Percentiles rank a stretch among this genome's conserved stretches.
These are phyloP conservation scores for Falco cherrug DNA, from an alignment of 2,797 vertebrate genomes.

Conservation along the genomic window DNA sequence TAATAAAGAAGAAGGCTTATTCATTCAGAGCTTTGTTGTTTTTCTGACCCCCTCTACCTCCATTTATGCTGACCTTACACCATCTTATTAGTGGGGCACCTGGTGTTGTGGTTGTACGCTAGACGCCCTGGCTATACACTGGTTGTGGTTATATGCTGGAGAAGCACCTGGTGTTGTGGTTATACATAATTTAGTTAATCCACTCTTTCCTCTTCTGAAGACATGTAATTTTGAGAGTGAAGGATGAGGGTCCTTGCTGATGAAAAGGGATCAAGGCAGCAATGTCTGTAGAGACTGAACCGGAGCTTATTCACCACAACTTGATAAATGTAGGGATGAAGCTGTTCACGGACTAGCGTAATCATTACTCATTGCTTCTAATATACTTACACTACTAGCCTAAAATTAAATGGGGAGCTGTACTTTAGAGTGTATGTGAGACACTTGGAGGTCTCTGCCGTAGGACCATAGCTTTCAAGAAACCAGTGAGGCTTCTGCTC, in stretches of 20 bases:
- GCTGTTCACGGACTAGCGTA: neutral
- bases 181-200: neutral
- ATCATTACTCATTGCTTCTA: neutral
- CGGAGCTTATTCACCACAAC: neutral
- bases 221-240: neutral
- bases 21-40: neutral
- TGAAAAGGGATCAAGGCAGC: neutral
- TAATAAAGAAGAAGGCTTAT: neutral
- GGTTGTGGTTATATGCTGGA: neutral
- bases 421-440: neutral
- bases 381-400: neutral
- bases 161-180: neutral
- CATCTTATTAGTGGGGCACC: neutral
- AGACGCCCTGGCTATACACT: neutral
- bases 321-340: neutral
- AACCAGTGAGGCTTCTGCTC: neutral
- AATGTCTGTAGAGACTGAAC: neutral
- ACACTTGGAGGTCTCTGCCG: neutral
- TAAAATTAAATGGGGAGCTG: neutral
- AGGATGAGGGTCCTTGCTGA: neutral
- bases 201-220: neutral
- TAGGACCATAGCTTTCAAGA: neutral
- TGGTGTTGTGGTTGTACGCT: accelerated
- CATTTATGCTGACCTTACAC: neutral
- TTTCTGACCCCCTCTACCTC: neutral